Conservation (phyloP, 2,113 vertebrate species). For the Aldabrachelys gigantea region DNA sequence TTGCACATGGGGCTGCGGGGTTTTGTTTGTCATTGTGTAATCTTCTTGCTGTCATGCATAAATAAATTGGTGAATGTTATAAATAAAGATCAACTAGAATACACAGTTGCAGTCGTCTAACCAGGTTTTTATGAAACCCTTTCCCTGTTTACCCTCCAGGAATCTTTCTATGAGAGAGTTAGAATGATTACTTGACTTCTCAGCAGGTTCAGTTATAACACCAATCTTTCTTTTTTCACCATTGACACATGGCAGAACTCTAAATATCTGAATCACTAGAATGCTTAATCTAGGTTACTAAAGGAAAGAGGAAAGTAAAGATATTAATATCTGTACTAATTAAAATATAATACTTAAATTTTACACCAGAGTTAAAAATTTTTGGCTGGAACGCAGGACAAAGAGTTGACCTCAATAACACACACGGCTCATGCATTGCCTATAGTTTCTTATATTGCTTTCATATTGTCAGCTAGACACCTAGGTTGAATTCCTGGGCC, state of each 20-base stretch:
- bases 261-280: not conserved
- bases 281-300: not conserved
- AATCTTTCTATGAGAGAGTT: not conserved
- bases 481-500: not conserved
- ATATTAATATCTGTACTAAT: not conserved
- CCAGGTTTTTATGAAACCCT: not conserved
- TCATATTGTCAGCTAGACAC: not conserved
- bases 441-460: not conserved
- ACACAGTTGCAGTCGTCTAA: not conserved
- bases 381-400: not conserved
- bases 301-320: not conserved
- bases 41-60: not conserved
- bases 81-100: conserved; percentile 49
- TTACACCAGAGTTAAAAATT: not conserved
- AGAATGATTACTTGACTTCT: not conserved
- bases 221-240: not conserved
- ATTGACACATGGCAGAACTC: not conserved
- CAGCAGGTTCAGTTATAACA: accelerated
- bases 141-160: not conserved
- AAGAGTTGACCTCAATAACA: not conserved
- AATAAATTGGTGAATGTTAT: conserved; percentile 12
- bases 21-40: not conserved
- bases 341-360: not conserved
- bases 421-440: not conserved
- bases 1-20: not conserved